Percentiles rank a stretch among this genome's conserved stretches.
Conservation (phyloP, 2,797 vertebrate species). For the Tarsius wallacei region DNA sequence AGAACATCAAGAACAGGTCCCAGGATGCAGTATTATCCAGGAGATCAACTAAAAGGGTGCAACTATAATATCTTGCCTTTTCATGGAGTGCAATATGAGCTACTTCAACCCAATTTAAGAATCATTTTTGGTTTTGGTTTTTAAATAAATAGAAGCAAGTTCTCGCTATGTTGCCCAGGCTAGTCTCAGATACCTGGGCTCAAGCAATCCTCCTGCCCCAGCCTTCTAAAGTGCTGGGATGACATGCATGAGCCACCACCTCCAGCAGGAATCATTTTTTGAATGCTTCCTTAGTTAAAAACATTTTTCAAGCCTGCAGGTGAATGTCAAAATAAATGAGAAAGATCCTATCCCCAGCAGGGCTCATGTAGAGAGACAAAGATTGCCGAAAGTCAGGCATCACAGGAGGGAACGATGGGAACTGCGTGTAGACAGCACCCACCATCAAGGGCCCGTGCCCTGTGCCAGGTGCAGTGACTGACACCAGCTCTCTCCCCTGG, state of each 20-base stretch:
- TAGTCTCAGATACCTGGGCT: no score
- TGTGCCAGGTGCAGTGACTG: accelerated
- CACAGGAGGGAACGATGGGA: accelerated
- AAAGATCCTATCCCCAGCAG: neutral
- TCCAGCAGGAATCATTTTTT: neutral
- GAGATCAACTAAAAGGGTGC: accelerated
- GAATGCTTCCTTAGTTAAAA: neutral
- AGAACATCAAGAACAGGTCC: neutral
- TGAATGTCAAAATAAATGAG: no score
- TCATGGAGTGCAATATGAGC: neutral
- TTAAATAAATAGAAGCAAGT: no score
- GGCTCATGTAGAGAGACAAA: neutral
- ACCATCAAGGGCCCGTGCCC: accelerated
- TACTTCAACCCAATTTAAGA: neutral
- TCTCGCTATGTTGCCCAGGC: no score
- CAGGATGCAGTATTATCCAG: accelerated
- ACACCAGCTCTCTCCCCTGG: neutral
- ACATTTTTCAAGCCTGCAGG: neutral
- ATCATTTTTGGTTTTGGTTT: no score
- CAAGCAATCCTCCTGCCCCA: no score
- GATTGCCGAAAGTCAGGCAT: accelerated
- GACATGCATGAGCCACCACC: no score
- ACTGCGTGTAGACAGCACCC: accelerated
- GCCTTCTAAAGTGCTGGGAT: no score
- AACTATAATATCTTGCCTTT: neutral